Percentiles rank a stretch among this genome's conserved stretches.
phyloP scores from a whole-genome alignment of 2,888 invertebrate species.

The Diaperis boleti region DNA sequence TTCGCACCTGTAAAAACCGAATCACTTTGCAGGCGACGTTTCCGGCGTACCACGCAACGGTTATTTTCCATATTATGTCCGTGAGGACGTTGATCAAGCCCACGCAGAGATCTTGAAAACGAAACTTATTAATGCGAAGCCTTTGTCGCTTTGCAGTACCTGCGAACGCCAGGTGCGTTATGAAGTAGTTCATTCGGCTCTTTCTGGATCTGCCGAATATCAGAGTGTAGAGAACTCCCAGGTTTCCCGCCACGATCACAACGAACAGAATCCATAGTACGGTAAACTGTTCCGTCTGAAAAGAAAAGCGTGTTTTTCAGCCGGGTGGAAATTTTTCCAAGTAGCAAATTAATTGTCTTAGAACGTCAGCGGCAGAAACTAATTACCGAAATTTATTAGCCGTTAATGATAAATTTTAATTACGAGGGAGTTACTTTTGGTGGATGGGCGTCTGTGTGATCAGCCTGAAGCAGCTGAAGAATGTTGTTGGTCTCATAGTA shows the following conservation, averaged over 20 bases:
- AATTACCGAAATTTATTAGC: neutral
- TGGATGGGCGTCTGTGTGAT: neutral
- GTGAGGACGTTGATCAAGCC: constrained; percentile 89
- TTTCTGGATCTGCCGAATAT: constrained; percentile 86
- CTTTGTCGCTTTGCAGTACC: constrained; percentile 72
- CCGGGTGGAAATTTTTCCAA: too few relatives aligned
- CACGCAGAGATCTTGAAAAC: constrained; percentile 82
- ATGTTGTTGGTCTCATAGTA: too few relatives aligned
- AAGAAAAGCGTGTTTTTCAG: constrained; percentile 53
- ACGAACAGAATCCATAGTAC: constrained; percentile 88
- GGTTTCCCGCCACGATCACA: constrained; percentile 88
- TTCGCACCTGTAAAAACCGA: constrained; percentile 78
- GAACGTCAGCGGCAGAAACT: neutral
- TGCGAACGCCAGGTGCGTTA: constrained; percentile 91
- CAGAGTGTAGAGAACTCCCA: constrained; percentile 87
- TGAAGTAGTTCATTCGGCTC: constrained; percentile 95
- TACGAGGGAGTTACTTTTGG: neutral
- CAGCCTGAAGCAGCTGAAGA: too few relatives aligned
- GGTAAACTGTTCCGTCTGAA: constrained; percentile 88
- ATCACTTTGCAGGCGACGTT: constrained; percentile 88
- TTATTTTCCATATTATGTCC: constrained; percentile 88
- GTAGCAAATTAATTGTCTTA: too few relatives aligned
- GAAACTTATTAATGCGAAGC: neutral
- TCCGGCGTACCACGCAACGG: constrained; percentile 88
- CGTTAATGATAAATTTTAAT: neutral